Evolutionary conservation across 2,888 invertebrate species (phyloP), one percentile per base, ranked within the genome.

Genomic region (Plebejus anna): DNA sequence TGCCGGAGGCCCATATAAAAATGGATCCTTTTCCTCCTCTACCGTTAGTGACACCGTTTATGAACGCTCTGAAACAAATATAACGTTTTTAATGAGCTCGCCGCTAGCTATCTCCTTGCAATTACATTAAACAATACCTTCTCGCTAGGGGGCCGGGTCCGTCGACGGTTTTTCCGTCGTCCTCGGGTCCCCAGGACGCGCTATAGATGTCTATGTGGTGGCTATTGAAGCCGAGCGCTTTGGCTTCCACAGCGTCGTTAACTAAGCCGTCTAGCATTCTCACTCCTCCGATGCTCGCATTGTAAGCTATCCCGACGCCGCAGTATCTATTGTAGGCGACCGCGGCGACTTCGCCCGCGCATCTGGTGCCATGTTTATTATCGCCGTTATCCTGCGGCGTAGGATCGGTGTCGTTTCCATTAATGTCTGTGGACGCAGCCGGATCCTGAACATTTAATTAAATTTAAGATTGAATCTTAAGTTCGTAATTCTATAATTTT

Each of bases 351-450:
- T 99, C 99, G 42, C 99, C 99, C 38, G 99, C 99, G 90, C 99
- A 99, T 82, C 99, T 95, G 79, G 99, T 99, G 72, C 99, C 99
- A 89, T 99, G 99, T 95, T 99, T 99, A 95, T 99, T 99, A 92
- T 99, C 99, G 59, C 98, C 98, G 93, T 99, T 98, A 94, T 99
- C 98, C 90, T 98, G 97, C 22, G 99, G 99, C 95, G 98, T 98
- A 66, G 99, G 99, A 94, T 99, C 99, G 82, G 97, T 97, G 90
- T 99, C 99, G 90, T 98, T 98, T 84, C 97, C 98, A 89, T 99
- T 99, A 89, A 99, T 98, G 91, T 99, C 99, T 75, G 97, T 98
- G 84, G 99, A 99, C 78, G 99, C 99, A 81, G 96, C 94, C 59
- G 98, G 97, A 94, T 99, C 99, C 97, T 98, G 76, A 36, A 75